These are phyloP conservation scores for Macroglossus sobrinus DNA, from an alignment of 2,113 vertebrate species.

Conservation along the genomic window DNA sequence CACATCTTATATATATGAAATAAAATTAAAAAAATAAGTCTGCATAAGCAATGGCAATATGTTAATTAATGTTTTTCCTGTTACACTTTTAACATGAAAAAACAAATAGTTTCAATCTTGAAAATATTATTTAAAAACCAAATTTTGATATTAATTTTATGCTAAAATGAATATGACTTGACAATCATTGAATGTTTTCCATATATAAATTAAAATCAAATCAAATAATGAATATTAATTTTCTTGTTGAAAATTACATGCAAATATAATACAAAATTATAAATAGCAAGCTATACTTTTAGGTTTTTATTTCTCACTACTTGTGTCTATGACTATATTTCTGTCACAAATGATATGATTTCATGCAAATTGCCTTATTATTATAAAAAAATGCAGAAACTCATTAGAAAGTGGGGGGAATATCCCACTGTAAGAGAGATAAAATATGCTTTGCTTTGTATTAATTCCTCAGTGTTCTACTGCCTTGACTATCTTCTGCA, in stretches of 20 bases:
- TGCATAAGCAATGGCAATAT: not conserved
- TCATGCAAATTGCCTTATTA: not conserved
- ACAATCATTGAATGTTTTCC: not conserved
- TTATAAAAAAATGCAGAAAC: not conserved
- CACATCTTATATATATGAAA: not conserved
- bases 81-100: not conserved
- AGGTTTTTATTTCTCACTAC: not conserved
- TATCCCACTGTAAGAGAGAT: not conserved
- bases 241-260: not conserved
- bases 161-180: not conserved
- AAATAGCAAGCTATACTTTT: not conserved
- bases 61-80: not conserved
- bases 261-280: constrained; percentile 27
- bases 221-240: not conserved
- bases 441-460: not conserved
- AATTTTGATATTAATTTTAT: not conserved
- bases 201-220: not conserved
- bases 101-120: not conserved
- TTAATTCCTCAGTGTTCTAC: not conserved
- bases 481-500: not conserved
- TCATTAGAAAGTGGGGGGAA: not conserved
- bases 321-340: not conserved
- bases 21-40: not conserved
- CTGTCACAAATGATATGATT: not conserved
- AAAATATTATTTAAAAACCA: not conserved